These are phyloP conservation scores for Metacarcinus magister DNA, from an alignment of 2,888 invertebrate genomes.

Conservation along the genomic window DNA sequence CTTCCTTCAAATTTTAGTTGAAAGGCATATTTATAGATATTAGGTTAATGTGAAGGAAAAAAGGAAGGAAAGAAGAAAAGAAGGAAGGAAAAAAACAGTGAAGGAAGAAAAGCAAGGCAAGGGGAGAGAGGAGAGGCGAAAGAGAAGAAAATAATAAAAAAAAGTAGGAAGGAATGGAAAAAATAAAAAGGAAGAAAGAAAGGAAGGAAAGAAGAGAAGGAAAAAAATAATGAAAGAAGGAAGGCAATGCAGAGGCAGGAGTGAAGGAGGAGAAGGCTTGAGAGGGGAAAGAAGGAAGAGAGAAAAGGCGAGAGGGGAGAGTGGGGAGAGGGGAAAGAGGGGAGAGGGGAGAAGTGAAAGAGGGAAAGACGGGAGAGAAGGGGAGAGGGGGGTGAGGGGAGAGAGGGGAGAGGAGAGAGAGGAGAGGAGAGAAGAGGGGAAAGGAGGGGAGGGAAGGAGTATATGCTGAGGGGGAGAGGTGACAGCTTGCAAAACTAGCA, in stretches of 20 bases:
- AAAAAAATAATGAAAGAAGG: neutral
- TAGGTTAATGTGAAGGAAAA: no score
- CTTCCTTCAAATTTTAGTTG: no score
- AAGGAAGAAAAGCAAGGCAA: no score
- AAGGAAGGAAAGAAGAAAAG: no score
- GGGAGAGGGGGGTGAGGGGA: neutral
- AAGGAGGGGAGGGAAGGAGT: neutral
- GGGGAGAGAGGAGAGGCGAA: no score
- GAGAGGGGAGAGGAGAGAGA: neutral
- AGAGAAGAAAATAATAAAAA: no score
- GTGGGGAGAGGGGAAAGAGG: neutral
- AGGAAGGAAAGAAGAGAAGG: neutral
- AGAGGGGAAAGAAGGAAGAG: neutral
- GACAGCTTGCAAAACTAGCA: no score
- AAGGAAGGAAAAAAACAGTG: no score
- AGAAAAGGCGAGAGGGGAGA: neutral
- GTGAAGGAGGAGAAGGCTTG: neutral
- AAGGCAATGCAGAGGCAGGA: neutral
- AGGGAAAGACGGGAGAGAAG: neutral
- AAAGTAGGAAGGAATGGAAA: no score
- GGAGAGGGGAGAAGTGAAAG: neutral
- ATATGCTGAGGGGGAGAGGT: no score
- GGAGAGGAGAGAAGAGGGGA: neutral
- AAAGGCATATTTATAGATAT: no score
- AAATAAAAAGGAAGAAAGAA: no score